Percentiles rank a stretch among this genome's conserved stretches.
phyloP scores from a whole-genome alignment of 1,140 invertebrate genomes.

The Vollenhovia emeryi region DNA sequence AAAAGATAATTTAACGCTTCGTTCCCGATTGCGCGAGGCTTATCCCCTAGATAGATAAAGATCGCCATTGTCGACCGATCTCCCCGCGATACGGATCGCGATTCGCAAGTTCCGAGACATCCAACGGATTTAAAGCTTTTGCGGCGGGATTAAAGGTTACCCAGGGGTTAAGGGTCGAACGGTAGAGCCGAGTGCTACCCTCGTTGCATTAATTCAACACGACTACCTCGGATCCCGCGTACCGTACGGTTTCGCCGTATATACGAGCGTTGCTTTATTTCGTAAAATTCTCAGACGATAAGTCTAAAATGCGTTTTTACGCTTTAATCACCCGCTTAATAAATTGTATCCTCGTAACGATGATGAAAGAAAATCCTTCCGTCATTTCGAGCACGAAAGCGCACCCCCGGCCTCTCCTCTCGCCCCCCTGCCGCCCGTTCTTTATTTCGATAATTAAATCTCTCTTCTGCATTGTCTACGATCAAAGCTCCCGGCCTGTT shows the following conservation, averaged over 20 bases:
- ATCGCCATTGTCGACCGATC: constrained; percentile 4
- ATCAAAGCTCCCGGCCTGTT: constrained; percentile 30
- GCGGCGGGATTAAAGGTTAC: constrained; percentile 44
- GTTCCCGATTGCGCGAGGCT: neutral
- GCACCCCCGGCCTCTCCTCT: neutral
- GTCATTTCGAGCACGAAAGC: constrained; percentile 43
- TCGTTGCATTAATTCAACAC: constrained; percentile 55
- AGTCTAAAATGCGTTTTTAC: constrained; percentile 47
- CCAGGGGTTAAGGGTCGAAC: constrained; percentile 46
- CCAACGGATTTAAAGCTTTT: constrained; percentile 56
- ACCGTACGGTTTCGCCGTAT: neutral
- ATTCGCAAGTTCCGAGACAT: constrained; percentile 46
- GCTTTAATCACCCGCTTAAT: constrained; percentile 23
- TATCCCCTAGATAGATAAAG: constrained; percentile 26
- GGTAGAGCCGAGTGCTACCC: constrained; percentile 34
- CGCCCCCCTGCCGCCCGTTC: neutral
- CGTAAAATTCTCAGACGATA: constrained; percentile 1
- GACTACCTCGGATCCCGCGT: constrained; percentile 20
- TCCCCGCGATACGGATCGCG: neutral
- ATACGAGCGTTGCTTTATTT: constrained; percentile 46
- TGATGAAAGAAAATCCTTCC: constrained; percentile 23
- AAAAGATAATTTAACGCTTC: neutral
- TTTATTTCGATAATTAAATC: constrained; percentile 60
- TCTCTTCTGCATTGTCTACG: constrained; percentile 44
- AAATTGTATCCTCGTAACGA: constrained; percentile 49